These are phyloP conservation scores for Tragelaphus strepsiceros DNA, from an alignment of 2,113 vertebrate species.

Conservation along the genomic window DNA sequence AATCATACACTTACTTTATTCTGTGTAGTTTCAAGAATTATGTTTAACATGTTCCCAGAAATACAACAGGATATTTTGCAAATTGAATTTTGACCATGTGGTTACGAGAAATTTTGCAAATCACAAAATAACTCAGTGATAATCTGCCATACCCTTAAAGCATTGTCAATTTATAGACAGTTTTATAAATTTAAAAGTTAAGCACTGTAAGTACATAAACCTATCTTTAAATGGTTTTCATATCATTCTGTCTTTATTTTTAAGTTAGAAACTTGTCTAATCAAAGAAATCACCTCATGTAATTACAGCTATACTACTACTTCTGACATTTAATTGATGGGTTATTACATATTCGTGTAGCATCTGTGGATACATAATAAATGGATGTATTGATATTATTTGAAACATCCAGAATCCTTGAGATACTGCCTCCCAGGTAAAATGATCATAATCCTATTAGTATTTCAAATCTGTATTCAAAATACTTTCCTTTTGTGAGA, in stretches of 20 bases:
- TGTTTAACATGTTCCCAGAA: constrained; percentile 37
- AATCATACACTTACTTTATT: constrained; percentile 31
- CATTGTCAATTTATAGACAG: constrained; percentile 30
- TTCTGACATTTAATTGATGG: not conserved
- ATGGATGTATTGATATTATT: not conserved
- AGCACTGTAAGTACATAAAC: not conserved
- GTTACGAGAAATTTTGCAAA: constrained; percentile 25
- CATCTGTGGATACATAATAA: constrained; percentile 26
- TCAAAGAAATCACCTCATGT: not conserved
- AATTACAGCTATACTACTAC: not conserved
- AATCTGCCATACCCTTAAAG: constrained; percentile 15
- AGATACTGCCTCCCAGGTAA: not conserved
- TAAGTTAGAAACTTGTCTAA: not conserved
- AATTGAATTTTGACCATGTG: constrained; percentile 43
- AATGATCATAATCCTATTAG: not conserved
- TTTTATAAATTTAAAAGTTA: constrained; percentile 44
- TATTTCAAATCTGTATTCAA: not conserved
- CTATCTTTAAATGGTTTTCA: not conserved
- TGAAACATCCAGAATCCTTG: not conserved
- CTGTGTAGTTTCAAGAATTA: constrained; percentile 35
- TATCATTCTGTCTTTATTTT: not conserved
- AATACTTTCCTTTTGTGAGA: not conserved
- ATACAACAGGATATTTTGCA: constrained; percentile 38
- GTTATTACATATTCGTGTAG: constrained; percentile 5
- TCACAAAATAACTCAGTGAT: constrained; percentile 7